Conservation (phyloP, 37 sponge, comb jelly and placozoan species). For the Tethya wilhelma region DNA sequence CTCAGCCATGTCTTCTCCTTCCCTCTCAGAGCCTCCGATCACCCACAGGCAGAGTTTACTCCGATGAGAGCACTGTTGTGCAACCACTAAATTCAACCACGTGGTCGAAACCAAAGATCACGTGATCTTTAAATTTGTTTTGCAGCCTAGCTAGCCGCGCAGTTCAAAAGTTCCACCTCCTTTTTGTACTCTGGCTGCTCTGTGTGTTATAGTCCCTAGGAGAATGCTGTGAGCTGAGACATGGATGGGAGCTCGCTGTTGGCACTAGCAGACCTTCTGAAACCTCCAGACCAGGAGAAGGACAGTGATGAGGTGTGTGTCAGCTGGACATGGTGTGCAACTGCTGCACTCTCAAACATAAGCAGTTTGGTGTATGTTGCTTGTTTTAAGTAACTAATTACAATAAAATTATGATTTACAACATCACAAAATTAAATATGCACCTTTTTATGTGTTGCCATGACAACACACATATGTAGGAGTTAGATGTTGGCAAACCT, state of each 20-base stretch:
- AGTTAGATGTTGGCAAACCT: slow-evolving; percentile 20
- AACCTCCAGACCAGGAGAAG: slow-evolving; percentile 39
- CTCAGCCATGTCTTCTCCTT: slow-evolving; percentile 40
- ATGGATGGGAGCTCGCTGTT: slow-evolving; percentile 57
- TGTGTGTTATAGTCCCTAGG: background rate
- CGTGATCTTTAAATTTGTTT: background rate
- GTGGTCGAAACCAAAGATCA: background rate
- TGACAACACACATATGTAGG: slow-evolving; percentile 10
- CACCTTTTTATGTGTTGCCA: background rate
- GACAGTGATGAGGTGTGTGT: slow-evolving; percentile 48
- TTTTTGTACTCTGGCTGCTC: too few relatives aligned
- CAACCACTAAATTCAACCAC: background rate
- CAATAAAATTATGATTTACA: too few relatives aligned
- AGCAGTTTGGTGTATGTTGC: too few relatives aligned
- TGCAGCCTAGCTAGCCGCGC: too few relatives aligned
- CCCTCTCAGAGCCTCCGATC: background rate
- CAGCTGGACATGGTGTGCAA: too few relatives aligned
- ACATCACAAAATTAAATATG: background rate
- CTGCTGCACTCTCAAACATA: too few relatives aligned
- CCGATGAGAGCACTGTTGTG: background rate
- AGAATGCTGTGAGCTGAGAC: background rate
- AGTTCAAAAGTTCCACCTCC: too few relatives aligned
- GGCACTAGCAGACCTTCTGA: slow-evolving; percentile 60
- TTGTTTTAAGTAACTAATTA: too few relatives aligned
- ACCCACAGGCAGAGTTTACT: background rate